These are phyloP conservation scores for Zaprionus davidi DNA, from an alignment of 1,140 invertebrate species.

Conservation along the genomic window DNA sequence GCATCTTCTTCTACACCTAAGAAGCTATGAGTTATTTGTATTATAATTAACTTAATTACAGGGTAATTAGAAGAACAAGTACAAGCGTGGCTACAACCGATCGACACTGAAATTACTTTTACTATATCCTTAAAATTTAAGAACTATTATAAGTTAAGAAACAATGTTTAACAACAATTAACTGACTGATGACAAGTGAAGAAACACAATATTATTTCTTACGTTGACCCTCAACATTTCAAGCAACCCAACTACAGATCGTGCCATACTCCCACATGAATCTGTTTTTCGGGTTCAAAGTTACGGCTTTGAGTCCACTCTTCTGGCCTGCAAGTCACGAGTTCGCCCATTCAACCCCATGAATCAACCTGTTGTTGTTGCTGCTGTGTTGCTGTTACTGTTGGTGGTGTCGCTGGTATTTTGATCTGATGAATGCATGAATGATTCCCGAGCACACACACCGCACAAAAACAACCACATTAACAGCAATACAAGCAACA, in stretches of 20 bases:
- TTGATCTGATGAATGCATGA: conserved; percentile 79
- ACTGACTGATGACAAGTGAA: not conserved
- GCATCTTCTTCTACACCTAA: too few species aligned
- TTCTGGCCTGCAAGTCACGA: conserved; percentile 1
- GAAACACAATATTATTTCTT: not conserved
- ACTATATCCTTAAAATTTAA: not conserved
- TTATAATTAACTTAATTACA: not conserved
- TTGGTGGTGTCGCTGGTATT: conserved; percentile 59
- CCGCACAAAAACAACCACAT: conserved; percentile 38
- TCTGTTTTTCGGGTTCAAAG: conserved; percentile 33
- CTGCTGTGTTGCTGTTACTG: not conserved
- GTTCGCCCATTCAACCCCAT: conserved; percentile 27
- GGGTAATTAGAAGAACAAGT: not conserved
- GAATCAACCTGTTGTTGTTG: conserved; percentile 37
- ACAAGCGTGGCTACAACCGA: not conserved
- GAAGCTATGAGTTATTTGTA: too few species aligned
- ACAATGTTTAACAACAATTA: not conserved
- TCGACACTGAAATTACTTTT: too few species aligned
- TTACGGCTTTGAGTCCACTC: conserved; percentile 22
- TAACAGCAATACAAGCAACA: conserved; percentile 28
- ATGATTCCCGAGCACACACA: conserved; percentile 63
- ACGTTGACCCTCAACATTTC: not conserved
- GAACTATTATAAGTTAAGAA: not conserved
- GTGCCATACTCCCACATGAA: conserved; percentile 7
- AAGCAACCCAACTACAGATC: not conserved